phyloP scores from a whole-genome alignment of 2,113 vertebrate genomes.

The Leptodactylus fuscus region DNA sequence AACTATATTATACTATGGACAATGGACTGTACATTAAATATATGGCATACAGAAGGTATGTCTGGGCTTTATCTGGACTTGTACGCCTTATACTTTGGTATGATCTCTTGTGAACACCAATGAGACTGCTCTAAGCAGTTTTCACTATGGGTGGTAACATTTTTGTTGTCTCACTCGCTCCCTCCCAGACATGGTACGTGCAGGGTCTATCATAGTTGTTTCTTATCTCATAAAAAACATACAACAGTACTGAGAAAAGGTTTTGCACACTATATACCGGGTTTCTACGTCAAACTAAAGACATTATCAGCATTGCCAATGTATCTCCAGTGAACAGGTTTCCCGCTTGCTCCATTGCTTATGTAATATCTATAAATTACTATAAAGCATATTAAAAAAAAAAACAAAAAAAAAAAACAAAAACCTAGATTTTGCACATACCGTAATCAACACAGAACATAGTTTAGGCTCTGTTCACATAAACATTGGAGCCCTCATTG shows the following conservation, averaged over 20 bases:
- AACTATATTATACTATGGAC: no score
- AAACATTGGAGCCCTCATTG: no score
- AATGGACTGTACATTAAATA: no score
- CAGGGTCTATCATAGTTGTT: neutral
- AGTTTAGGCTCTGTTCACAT: no score
- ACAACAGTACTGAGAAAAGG: conserved; percentile 31
- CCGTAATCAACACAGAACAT: no score
- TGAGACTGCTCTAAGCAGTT: neutral
- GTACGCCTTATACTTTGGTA: no score
- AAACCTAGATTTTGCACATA: no score
- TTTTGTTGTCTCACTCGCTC: neutral
- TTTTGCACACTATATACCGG: conserved; percentile 32
- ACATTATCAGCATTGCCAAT: neutral
- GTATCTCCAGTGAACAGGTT: neutral
- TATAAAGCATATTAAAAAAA: neutral
- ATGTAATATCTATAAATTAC: neutral
- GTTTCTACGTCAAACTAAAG: neutral
- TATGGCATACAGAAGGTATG: no score
- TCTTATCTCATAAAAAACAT: conserved; percentile 45
- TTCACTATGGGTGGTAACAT: neutral
- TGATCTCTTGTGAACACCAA: no score
- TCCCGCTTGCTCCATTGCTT: neutral
- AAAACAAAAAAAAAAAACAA: neutral
- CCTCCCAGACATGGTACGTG: neutral
- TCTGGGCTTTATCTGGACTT: no score